Base-by-base conservation (phyloP, 2,113 vertebrate genomes). In the Felis chaus region DNA sequence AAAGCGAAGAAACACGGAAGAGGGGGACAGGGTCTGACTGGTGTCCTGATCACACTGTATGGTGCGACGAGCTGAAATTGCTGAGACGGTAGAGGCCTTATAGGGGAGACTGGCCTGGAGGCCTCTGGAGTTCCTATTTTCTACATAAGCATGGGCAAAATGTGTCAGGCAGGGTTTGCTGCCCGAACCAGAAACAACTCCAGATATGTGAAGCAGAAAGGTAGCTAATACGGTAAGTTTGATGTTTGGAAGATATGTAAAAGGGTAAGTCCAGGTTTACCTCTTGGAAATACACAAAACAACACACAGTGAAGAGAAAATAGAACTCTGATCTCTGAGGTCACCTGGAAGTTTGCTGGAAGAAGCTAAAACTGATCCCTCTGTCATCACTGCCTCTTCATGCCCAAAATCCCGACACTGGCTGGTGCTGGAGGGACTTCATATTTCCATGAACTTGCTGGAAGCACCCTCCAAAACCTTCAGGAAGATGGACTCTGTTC, bases 131-230 rank as follows among this genome's bases (percentile, higher is more conserved):
- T 29, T 82, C 36, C 14, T 55, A 36, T 45, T 57, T 25, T 41
- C n/a, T 91, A 48, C 1, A 15, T 33, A 57, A n/a, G 11, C 45
- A 66, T 57, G 1, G 13, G 4, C 27, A 21, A 21, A 61, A 31
- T 19, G 0, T 10, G 39, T 78, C 45, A 53, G 27, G 85, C 33
- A 57, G 5, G 0, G 15, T 83, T 68, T 61, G 15, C 14, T 65
- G 11, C 4, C 36, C 39, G 74, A 93, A 55, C 25, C 27, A 65
- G 36, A 92, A 83, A 87, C 1, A 50, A 55, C 29, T 76, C 23
- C 48, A 85, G 57, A 12, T 80, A 79, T 81, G 94, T 87, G 91
- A 91, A 88, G 39, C 48, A 86, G 81, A 93, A 71, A 76, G 16
- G 3, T 1, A 53, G 85, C 79, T 50, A 89, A 71, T 27, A 66